Percentiles rank a stretch among this genome's conserved stretches.
Evolutionary conservation across 2,797 vertebrate genomes (phyloP).

Genomic region (Sternotherus odoratus): DNA sequence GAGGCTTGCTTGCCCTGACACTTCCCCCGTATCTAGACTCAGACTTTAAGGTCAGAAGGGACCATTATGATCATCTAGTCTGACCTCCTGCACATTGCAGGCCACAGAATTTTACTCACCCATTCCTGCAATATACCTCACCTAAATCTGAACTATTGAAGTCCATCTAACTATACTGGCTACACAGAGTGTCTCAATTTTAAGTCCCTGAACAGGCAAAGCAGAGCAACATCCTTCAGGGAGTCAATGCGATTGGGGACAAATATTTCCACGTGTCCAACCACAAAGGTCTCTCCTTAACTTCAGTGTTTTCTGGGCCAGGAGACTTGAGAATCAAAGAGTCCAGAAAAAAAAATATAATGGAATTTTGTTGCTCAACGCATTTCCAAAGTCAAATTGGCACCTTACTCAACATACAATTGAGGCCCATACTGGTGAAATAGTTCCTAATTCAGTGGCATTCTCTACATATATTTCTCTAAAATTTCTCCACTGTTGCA

Average conservation of each 20-base stretch:
- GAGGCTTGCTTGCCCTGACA: not conserved
- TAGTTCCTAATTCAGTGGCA: not conserved
- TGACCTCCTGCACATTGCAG: too few species aligned
- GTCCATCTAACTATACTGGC: too few species aligned
- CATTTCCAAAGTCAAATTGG: not conserved
- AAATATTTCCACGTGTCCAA: not conserved
- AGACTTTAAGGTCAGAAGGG: too few species aligned
- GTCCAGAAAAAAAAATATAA: not conserved
- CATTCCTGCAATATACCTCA: too few species aligned
- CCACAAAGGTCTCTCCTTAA: not conserved
- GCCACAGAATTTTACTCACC: too few species aligned
- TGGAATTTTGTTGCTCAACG: not conserved
- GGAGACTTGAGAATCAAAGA: not conserved
- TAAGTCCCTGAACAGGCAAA: not conserved
- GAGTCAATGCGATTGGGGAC: not conserved
- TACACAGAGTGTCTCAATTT: not conserved
- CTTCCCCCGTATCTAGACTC: not conserved
- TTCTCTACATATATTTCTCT: accelerated
- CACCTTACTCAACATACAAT: not conserved
- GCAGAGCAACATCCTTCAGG: not conserved
- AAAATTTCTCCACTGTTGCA: not conserved
- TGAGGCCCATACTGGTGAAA: not conserved
- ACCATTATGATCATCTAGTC: too few species aligned
- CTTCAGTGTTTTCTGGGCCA: not conserved
- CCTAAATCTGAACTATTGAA: too few species aligned